Base-by-base conservation (phyloP, 2,113 vertebrate genomes). In the Anser cygnoides region DNA sequence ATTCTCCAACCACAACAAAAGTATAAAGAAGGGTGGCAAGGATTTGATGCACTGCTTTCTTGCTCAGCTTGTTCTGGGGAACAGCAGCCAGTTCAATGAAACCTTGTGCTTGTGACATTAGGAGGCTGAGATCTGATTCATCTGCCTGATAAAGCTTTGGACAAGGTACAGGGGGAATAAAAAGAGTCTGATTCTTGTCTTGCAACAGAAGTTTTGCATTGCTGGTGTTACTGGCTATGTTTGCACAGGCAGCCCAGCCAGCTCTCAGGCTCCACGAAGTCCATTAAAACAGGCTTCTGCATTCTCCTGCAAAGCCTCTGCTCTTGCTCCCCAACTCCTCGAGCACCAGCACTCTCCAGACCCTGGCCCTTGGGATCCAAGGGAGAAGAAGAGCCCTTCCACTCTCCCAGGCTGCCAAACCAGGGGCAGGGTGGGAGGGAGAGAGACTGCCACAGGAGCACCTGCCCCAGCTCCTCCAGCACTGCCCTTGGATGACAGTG, bases 81-180 rank as follows among this genome's bases (percentile, higher is more conserved):
- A n/a, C 37, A 59, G 76, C 19, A 55, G 73, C 67, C 74, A 28
- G 76, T 75, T 84, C 5, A 25, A 63, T 5, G 10, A 87, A 78
- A 81, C 9, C 12, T 33, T 43, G n/a, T 0, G 7, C 70, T 92
- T 49, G 41, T 67, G 90, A 50, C 39, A 55, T 87, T 84, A 74
- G 62, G 79, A 93, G 73, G 13, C n/a, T 5, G 5, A 74, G 62
- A 78, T 84, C 72, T 89, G 81, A 90, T 86, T 89, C 52, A 72
- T 77, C 66, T 92, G 58, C 35, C 67, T 52, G 86, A 96, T 96
- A 96, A 96, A 87, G 81, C 73, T 92, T 72, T 87, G 89, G 93
- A 94, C 84, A 91, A 92, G 54, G 77, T 68, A 65, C 1, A 5
- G 41, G 22, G 25, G 57, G 46, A 75, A 81, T 84, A 95, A 93